These are phyloP conservation scores for Discoglossus pictus DNA, from an alignment of 2,797 vertebrate species.

Conservation along the genomic window DNA sequence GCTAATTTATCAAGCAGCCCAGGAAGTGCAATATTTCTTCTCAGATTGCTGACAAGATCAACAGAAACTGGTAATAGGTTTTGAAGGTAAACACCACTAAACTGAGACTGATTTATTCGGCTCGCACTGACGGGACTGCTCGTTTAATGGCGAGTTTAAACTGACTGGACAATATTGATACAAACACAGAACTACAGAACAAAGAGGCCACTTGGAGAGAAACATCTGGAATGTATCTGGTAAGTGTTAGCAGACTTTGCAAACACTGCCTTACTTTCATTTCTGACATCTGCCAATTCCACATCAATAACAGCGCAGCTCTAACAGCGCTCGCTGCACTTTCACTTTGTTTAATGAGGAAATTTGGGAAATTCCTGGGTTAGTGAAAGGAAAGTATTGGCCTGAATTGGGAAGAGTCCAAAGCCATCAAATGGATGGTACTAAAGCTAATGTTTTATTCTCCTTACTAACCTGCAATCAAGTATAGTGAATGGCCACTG, in stretches of 20 bases:
- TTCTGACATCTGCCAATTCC: constrained; percentile 54
- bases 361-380: constrained; percentile 55
- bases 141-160: constrained; percentile 19
- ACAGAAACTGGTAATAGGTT: too few species aligned
- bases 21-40: too few species aligned
- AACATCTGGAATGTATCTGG: constrained; percentile 63
- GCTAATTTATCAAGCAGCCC: too few species aligned
- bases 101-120: too few species aligned
- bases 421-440: neutral
- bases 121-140: too few species aligned
- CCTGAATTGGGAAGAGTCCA: neutral
- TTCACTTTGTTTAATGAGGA: constrained; percentile 56
- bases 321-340: constrained; percentile 18
- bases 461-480: too few species aligned
- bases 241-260: constrained; percentile 33
- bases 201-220: constrained; percentile 42
- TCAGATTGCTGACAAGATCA: too few species aligned
- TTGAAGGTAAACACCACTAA: too few species aligned
- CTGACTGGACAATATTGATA: constrained; percentile 29
- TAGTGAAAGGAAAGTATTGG: too few species aligned
- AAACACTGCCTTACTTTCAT: constrained; percentile 55
- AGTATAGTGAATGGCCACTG: too few species aligned
- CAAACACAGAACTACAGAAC: constrained; percentile 1
- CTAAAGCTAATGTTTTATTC: neutral
- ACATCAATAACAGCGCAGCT: constrained; percentile 53